Evolutionary conservation across 2,113 vertebrate genomes (phyloP).

Genomic region (Melanerpes aurifrons): DNA sequence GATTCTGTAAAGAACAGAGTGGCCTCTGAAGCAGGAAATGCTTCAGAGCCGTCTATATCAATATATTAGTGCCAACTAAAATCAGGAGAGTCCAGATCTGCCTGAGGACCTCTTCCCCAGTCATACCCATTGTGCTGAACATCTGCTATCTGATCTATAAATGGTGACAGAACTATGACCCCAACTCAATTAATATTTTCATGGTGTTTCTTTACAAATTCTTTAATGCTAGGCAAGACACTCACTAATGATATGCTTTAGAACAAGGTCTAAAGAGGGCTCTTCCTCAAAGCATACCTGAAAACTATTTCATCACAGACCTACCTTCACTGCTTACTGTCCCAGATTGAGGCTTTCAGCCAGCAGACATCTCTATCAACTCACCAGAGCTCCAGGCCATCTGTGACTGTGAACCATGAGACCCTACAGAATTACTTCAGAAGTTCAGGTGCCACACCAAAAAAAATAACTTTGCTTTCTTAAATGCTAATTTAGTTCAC

Average conservation of each 20-base stretch:
- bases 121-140: neutral
- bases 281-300: neutral
- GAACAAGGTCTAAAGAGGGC: neutral
- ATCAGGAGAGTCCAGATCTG: neutral
- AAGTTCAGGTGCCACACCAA: neutral
- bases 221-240: neutral
- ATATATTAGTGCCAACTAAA: neutral
- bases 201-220: neutral
- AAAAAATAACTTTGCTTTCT: neutral
- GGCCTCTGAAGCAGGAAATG: neutral
- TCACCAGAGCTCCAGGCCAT: neutral
- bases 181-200: neutral
- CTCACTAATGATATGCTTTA: neutral
- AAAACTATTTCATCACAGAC: neutral
- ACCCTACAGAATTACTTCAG: neutral
- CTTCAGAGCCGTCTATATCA: neutral
- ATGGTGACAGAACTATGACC: neutral
- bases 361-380: neutral
- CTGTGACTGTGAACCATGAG: neutral
- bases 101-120: neutral
- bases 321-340: neutral
- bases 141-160: neutral
- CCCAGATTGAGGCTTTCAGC: neutral
- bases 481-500: neutral
- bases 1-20: neutral